Conservation (phyloP, 2,888 invertebrate species). For the Hypomecis punctinalis region DNA sequence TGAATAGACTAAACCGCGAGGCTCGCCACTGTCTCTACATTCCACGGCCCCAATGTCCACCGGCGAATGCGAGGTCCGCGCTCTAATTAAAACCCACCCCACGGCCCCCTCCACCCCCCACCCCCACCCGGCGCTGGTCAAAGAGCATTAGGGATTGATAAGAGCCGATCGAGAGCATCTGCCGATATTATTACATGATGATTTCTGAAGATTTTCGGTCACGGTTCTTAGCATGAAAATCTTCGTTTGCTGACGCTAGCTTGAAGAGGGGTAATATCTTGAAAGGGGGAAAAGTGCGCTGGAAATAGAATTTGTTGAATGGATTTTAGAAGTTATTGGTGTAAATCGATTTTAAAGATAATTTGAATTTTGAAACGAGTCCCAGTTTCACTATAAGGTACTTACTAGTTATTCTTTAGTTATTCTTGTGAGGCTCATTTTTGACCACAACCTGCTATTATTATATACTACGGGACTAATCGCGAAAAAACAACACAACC, state of each 20-base stretch:
- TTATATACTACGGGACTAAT: too few relatives aligned
- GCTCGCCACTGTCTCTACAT: conserved; percentile 20
- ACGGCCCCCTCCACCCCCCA: conserved; percentile 55
- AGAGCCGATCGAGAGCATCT: conserved; percentile 40
- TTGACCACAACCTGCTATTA: too few relatives aligned
- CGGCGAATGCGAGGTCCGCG: conserved; percentile 70
- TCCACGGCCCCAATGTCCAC: conserved; percentile 51
- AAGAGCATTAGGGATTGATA: conserved; percentile 57
- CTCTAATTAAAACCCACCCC: conserved; percentile 75
- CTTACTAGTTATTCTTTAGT: too few relatives aligned
- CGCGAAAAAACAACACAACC: too few relatives aligned
- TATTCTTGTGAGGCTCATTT: too few relatives aligned
- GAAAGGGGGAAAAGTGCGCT: too few relatives aligned
- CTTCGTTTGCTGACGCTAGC: conserved; percentile 4
- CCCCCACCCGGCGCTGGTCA: conserved; percentile 48
- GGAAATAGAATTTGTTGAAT: too few relatives aligned
- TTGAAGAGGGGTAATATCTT: background rate
- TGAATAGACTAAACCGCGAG: background rate
- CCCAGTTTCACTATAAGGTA: too few relatives aligned
- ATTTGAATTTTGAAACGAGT: too few relatives aligned
- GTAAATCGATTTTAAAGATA: too few relatives aligned
- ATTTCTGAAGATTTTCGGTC: conserved; percentile 19
- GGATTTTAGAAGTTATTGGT: too few relatives aligned
- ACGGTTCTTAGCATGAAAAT: background rate
- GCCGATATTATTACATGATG: conserved; percentile 36